A percentile compares a stretch with the other conserved stretches of the same genome.
These are phyloP conservation scores for Drosophila longiperda DNA, from an alignment of 2,888 invertebrate genomes.

Conservation along the genomic window DNA sequence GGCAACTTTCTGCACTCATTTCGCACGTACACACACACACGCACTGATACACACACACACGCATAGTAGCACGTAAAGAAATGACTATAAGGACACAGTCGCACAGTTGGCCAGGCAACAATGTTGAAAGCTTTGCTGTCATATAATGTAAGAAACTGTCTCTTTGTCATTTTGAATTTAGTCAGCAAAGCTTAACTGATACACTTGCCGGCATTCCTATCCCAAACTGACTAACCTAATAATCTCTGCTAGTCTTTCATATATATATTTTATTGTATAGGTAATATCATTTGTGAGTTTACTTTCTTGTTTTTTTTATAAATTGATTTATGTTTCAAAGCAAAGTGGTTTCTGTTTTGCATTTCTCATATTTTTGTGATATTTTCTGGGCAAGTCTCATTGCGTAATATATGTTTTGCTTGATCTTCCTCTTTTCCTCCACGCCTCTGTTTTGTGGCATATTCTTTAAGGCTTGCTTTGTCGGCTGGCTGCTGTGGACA, in stretches of 20 bases:
- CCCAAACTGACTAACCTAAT: background rate
- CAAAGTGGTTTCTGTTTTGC: background rate
- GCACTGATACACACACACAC: conserved; percentile 24
- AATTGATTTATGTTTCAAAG: background rate
- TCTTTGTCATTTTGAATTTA: conserved; percentile 18
- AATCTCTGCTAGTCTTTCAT: background rate
- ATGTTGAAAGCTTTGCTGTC: conserved; percentile 22
- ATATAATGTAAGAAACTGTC: conserved; percentile 8
- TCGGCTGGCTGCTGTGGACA: conserved; percentile 49
- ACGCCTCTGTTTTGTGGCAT: conserved; percentile 16
- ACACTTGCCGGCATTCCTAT: background rate
- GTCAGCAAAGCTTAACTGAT: background rate
- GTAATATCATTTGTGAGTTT: background rate
- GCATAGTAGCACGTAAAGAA: conserved; percentile 11
- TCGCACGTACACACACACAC: conserved; percentile 64
- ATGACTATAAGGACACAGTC: conserved; percentile 1
- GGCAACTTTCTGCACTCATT: conserved; percentile 76
- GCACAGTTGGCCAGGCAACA: conserved; percentile 3
- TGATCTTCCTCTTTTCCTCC: background rate
- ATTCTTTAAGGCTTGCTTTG: conserved; percentile 47
- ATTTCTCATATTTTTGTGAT: background rate
- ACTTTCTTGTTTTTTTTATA: background rate
- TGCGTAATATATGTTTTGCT: too few species aligned
- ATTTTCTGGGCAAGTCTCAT: background rate
- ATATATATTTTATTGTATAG: too few species aligned